Evolutionary conservation across 2,888 invertebrate species (phyloP), one percentile per base, ranked within the genome.

Genomic region (Toxonevra muliebris): DNA sequence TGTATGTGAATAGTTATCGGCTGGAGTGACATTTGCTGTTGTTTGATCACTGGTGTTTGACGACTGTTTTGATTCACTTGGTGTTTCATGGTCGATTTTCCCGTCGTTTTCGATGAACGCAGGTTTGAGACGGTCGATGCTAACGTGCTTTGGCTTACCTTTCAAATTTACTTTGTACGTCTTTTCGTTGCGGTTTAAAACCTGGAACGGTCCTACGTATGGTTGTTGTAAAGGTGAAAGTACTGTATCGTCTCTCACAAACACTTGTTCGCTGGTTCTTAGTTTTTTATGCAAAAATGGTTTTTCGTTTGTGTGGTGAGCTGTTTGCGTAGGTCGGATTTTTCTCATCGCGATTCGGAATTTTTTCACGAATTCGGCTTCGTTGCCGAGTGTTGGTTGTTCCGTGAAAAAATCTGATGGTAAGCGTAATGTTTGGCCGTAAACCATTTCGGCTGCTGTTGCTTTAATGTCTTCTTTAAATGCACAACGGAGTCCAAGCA

Each of bases 401-500:
- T n/a, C 61, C 2, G 50, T 15, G 30, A 67, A 70, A 50, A 73
- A 68, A 43, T 68, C 67, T 17, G 67, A 59, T 9, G 79, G 79
- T 5, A 82, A 54, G 8, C 55, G 63, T 20, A 63, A 64, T 1
- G 70, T 54, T 54, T 71, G 68, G 0, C 82, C 80, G 60, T 77
- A 81, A 0, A 81, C 72, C 61, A 82, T 61, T 57, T 81, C 75
- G 1, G 80, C 77, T 30, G 80, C 65, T 5, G 76, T 75, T 10
- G 76, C 66, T n/a, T 75, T 59, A 3, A 79, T 54, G 65, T 81
- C 77, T 50, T 77, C 77, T 66, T 77, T 80, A 30, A 70, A 70
- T 4, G 73, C 66, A 0, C 76, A 70, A 5, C 82, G 74, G 4
- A 82, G 55, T 4, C 81, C 83, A 1, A 85, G 72, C 0, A 84